Percentiles rank a stretch among this genome's conserved stretches.
Evolutionary conservation across 2,888 invertebrate genomes (phyloP).

Genomic region (Tuberolachnus salignus): DNA sequence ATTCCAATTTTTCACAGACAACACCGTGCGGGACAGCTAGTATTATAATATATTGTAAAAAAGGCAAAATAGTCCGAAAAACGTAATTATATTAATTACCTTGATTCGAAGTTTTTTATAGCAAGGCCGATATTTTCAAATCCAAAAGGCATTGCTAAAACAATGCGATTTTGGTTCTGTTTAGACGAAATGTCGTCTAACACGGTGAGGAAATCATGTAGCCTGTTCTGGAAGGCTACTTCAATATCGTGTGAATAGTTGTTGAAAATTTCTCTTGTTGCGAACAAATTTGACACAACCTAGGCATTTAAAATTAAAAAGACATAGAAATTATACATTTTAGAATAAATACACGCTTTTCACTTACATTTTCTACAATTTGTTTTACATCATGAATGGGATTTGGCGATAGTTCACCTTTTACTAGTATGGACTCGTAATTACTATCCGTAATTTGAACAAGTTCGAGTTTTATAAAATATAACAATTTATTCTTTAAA

Average conservation of each 20-base stretch:
- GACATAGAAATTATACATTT: neutral
- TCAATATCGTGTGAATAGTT: conserved; percentile 18
- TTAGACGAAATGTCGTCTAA: neutral
- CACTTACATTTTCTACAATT: conserved; percentile 70
- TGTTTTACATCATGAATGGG: conserved; percentile 74
- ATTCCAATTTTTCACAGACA: neutral
- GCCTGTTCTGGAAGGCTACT: conserved; percentile 14
- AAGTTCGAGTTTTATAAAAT: conserved; percentile 75
- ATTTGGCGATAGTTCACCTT: conserved; percentile 76
- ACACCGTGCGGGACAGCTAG: no score
- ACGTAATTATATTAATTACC: conserved; percentile 23
- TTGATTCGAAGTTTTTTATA: conserved; percentile 26
- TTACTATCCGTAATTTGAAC: conserved; percentile 71
- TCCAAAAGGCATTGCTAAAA: conserved; percentile 20
- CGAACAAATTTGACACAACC: conserved; percentile 6
- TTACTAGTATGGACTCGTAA: conserved; percentile 66
- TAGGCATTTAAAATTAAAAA: neutral
- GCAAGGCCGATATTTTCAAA: conserved; percentile 14
- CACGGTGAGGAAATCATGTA: conserved; percentile 5
- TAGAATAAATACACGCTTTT: no score
- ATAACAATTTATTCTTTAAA: conserved; percentile 73
- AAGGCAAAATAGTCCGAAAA: neutral
- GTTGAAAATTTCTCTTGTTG: conserved; percentile 10
- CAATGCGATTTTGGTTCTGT: neutral
- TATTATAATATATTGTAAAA: neutral